Evolutionary conservation across 2,797 vertebrate species (phyloP).

Genomic region (Molossus molossus): DNA sequence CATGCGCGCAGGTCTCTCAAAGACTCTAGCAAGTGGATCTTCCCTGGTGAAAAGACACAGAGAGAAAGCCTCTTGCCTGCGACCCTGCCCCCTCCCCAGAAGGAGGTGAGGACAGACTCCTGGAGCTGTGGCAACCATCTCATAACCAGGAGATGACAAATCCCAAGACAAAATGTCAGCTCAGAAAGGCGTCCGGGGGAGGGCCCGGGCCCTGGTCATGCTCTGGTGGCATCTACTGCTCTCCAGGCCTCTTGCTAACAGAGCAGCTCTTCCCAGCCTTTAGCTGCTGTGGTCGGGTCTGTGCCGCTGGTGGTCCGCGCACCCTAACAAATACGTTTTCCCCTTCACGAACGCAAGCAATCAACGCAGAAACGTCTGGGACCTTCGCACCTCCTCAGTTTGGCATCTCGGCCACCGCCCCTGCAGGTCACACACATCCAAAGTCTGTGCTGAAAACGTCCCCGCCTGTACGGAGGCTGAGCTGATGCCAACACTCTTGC

Average conservation of each 20-base stretch:
- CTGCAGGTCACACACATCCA: not conserved
- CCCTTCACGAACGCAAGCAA: not conserved
- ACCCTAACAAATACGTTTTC: not conserved
- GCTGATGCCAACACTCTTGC: slow-evolving; percentile 68
- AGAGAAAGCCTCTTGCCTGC: not conserved
- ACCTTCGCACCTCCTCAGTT: not conserved
- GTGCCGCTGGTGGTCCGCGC: not conserved
- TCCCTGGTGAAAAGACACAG: not conserved
- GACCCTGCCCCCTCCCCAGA: not conserved
- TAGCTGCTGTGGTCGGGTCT: not conserved
- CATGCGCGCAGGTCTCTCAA: not conserved
- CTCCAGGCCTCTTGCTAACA: not conserved
- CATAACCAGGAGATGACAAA: not conserved
- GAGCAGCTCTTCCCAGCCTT: not conserved
- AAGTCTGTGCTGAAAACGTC: slow-evolving; percentile 56
- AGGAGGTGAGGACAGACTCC: not conserved
- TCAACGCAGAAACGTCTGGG: too few relatives aligned
- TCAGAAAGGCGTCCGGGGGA: not conserved
- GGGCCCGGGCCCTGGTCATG: not conserved
- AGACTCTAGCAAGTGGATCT: not conserved
- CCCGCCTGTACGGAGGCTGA: slow-evolving; percentile 51
- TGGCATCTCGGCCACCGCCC: not conserved
- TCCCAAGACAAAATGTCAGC: not conserved
- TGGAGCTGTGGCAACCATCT: not conserved
- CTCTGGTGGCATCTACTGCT: not conserved